phyloP scores from a whole-genome alignment of 2,797 vertebrate genomes.

The Coccyzus lansbergi region DNA sequence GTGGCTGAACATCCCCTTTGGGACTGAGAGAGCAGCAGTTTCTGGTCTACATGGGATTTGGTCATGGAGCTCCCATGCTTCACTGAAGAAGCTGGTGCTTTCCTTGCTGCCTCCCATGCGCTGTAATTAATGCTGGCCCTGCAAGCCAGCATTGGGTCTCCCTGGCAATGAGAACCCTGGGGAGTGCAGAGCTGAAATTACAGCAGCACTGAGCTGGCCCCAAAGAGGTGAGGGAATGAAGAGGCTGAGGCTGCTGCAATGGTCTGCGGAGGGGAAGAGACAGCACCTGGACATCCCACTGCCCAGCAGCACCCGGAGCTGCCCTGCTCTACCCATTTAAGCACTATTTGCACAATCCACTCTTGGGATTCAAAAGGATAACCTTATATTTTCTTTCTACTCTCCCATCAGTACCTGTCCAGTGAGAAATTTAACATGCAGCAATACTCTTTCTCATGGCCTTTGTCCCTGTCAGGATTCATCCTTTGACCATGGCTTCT shows the following conservation, averaged over 20 bases:
- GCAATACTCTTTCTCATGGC: background rate
- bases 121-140: conserved; percentile 39
- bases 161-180: background rate
- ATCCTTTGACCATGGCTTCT: accelerated
- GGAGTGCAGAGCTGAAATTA: background rate
- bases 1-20: background rate
- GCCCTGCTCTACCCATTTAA: background rate
- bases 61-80: background rate
- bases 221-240: background rate
- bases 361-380: background rate
- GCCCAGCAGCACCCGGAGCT: background rate
- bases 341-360: accelerated
- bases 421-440: background rate
- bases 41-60: background rate
- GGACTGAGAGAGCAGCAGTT: background rate
- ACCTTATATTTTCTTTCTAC: background rate
- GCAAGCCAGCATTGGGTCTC: background rate
- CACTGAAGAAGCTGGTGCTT: background rate
- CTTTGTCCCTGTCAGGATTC: background rate
- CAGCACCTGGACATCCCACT: background rate
- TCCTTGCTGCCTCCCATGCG: background rate
- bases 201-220: background rate
- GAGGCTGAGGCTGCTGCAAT: background rate
- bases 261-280: background rate
- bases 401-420: background rate